Base-by-base conservation (phyloP, 2,113 vertebrate species). In the Sminthopsis crassicaudata region DNA sequence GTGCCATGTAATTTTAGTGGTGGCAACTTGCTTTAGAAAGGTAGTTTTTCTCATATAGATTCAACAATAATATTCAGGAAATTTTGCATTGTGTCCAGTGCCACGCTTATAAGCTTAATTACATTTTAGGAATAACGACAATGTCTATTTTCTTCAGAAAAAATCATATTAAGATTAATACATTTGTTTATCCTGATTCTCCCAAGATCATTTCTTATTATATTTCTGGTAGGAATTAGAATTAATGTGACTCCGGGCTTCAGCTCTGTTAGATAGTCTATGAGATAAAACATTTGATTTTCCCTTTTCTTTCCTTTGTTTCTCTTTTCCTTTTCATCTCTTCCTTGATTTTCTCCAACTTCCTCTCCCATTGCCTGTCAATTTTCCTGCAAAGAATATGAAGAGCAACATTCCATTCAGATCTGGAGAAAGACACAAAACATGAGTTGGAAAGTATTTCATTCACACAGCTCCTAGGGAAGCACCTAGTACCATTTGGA, bases 51-150 rank as follows among this genome's bases (percentile, higher is more conserved):
- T 25, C 3, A 84, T 25, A 5, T 0, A 76, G 46, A n/a, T 12
- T 23, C 95, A 51, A 89, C 93, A 90, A 91, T 19, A 90, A 11
- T 54, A 0, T 84, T 57, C 76, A 52, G 1, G 16, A 26, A 25
- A 0, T 11, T 42, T 90, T 12, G 50, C 50, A 36, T 46, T 57
- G n/a, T 94, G 93, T 55, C 19, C 12, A 93, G 46, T n/a, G 36
- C 4, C 19, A n/a, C 36, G 19, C 3, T n/a, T n/a, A 11, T 4
- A 92, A 46, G 53, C 42, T 2, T 95, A 10, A 2, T 9, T 57
- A 1, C 10, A 57, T 93, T 90, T 95, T 92, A 24, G 36, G n/a
- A 76, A 36, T 90, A 93, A 91, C 42, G 88, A 50, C 90, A 93
- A 50, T 90, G 16, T 54, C 8, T 50, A 9, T 84, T 92, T 51